phyloP scores from a whole-genome alignment of 2,113 vertebrate genomes.

The Grus americana region DNA sequence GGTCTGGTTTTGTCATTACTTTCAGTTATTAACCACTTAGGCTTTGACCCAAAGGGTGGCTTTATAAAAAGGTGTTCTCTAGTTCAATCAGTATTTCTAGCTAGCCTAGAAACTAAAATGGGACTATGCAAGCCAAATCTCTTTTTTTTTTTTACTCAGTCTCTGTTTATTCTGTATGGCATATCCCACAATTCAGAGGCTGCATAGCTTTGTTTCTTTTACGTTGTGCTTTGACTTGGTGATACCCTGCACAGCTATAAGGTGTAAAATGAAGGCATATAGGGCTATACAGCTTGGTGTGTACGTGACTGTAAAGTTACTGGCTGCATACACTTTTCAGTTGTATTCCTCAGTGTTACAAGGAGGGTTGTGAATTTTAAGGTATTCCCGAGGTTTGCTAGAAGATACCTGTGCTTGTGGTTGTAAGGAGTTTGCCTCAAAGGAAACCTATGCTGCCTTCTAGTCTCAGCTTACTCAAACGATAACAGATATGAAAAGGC shows the following conservation, averaged over 20 bases:
- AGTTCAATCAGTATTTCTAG: not conserved
- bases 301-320: not conserved
- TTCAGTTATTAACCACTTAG: accelerated
- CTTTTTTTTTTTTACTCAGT: not conserved
- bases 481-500: too few species aligned
- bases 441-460: not conserved
- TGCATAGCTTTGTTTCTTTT: not conserved
- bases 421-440: not conserved
- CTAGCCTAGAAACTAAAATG: not conserved
- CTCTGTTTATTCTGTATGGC: accelerated
- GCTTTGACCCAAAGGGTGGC: not conserved
- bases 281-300: accelerated
- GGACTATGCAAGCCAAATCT: not conserved
- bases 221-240: not conserved
- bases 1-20: accelerated
- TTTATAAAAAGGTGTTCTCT: not conserved
- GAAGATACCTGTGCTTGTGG: accelerated
- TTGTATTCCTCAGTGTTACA: accelerated
- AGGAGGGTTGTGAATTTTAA: not conserved
- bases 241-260: accelerated
- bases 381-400: accelerated
- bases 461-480: accelerated
- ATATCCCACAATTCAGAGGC: accelerated
- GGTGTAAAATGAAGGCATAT: not conserved
- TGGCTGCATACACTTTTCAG: accelerated